Conservation (phyloP, 2,113 vertebrate genomes). For the Calonectris borealis region DNA sequence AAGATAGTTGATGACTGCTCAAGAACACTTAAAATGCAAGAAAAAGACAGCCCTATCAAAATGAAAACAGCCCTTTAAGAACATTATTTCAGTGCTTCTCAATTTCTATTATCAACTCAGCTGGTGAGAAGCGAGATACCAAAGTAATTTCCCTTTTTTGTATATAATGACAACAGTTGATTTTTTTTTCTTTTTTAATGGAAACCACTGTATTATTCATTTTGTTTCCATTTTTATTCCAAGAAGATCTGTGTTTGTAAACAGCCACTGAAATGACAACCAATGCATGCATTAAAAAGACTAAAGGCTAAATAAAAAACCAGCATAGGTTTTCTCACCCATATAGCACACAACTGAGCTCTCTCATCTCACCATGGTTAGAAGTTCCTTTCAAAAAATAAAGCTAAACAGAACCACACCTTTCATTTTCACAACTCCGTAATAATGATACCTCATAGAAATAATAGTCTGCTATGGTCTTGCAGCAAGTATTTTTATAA, state of each 20-base stretch:
- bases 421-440: not conserved
- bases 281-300: not conserved
- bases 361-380: not conserved
- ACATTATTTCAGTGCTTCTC: conserved; percentile 3
- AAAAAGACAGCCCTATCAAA: not conserved
- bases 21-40: not conserved
- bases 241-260: conserved; percentile 14
- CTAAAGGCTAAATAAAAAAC: not conserved
- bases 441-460: not conserved
- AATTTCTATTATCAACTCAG: conserved; percentile 2
- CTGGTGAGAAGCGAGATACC: conserved; percentile 8
- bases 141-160: not conserved
- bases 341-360: not conserved
- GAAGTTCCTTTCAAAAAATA: not conserved
- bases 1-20: not conserved
- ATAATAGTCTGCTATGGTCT: not conserved
- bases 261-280: conserved; percentile 23
- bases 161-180: not conserved
- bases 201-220: not conserved
- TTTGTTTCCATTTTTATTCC: conserved; percentile 16
- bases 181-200: not conserved
- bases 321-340: not conserved
- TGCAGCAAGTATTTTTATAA: not conserved
- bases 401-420: not conserved
- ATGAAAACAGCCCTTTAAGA: not conserved